phyloP scores from a whole-genome alignment of 2,797 vertebrate genomes.

The Bovichtus diacanthus region DNA sequence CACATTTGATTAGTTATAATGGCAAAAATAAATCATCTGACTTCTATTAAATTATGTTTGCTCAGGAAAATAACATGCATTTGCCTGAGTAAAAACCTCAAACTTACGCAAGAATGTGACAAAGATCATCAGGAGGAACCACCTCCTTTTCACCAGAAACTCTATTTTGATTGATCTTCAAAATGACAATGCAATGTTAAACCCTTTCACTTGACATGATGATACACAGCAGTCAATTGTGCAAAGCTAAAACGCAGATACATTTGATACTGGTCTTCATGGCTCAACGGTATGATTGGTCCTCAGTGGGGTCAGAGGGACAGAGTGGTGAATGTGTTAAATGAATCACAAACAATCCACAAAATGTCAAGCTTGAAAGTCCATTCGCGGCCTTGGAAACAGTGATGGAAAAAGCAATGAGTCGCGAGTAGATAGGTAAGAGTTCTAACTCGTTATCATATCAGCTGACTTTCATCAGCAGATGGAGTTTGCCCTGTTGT shows the following conservation, averaged over 20 bases:
- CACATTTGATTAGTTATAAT: neutral
- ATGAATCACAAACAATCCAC: neutral
- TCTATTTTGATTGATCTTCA: neutral
- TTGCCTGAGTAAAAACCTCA: neutral
- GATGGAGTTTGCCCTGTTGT: neutral
- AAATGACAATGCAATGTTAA: neutral
- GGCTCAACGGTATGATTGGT: neutral
- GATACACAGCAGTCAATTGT: neutral
- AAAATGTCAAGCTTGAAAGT: neutral
- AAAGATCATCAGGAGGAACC: neutral
- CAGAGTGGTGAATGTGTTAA: neutral
- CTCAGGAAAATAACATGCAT: neutral
- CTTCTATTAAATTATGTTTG: neutral
- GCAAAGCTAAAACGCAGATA: neutral
- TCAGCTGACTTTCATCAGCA: neutral
- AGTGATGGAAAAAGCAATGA: neutral
- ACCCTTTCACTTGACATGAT: neutral
- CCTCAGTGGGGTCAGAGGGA: neutral
- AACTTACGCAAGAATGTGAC: neutral
- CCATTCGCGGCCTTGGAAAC: neutral
- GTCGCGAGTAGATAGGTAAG: neutral
- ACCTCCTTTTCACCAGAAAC: neutral
- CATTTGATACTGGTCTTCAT: neutral
- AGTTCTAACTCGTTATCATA: neutral
- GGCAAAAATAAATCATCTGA: neutral